Percentiles rank a stretch among this genome's conserved stretches.
Conservation (phyloP, 2,113 vertebrate species). For the Chionis minor region DNA sequence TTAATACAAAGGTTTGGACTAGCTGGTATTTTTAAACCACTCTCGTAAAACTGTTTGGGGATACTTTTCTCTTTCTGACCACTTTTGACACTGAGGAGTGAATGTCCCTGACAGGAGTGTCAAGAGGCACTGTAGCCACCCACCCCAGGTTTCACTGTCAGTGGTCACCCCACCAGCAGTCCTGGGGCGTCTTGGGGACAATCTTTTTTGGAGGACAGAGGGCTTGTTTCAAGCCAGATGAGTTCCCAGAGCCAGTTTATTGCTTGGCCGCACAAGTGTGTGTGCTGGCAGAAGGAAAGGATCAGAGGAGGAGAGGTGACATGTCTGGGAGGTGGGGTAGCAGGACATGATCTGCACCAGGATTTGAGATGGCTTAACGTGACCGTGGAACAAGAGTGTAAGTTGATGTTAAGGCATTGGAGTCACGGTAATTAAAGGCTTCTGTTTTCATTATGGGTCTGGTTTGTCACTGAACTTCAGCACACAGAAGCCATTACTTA, state of each 20-base stretch:
- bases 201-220: neutral
- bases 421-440: neutral
- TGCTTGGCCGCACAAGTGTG: neutral
- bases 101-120: neutral
- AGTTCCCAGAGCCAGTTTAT: neutral
- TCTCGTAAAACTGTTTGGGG: neutral
- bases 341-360: neutral
- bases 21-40: neutral
- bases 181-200: accelerated
- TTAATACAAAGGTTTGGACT: neutral
- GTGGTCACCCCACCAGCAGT: neutral
- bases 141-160: neutral
- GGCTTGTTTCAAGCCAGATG: neutral
- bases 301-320: neutral
- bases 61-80: neutral
- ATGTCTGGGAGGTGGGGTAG: accelerated
- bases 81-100: neutral
- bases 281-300: neutral
- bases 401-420: neutral
- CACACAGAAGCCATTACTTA: neutral
- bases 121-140: neutral
- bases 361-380: neutral
- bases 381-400: neutral
- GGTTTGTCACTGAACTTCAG: neutral
- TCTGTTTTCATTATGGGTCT: neutral